Evolutionary conservation across 2,888 invertebrate genomes (phyloP).

Genomic region (Boloria euphrosyne): DNA sequence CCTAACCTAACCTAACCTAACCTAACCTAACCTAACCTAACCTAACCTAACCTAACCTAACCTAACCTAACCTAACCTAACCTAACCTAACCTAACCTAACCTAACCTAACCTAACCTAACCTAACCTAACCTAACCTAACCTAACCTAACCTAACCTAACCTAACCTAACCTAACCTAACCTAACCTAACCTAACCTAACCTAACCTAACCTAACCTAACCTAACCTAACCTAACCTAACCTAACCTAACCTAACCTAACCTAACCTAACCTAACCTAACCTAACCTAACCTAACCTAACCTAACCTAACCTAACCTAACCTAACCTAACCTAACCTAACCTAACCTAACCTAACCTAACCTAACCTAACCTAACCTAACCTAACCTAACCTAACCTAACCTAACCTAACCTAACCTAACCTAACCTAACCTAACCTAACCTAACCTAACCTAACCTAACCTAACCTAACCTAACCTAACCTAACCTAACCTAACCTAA

Average conservation of each 20-base stretch:
- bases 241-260: conserved; percentile 30
- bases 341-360: conserved; percentile 33
- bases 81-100: conserved; percentile 3
- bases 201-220: conserved; percentile 30
- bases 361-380: conserved; percentile 33
- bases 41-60: conserved; percentile 3
- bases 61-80: conserved; percentile 1
- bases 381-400: conserved; percentile 33
- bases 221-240: conserved; percentile 31
- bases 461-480: conserved; percentile 27
- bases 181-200: conserved; percentile 23
- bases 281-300: conserved; percentile 33
- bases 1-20: conserved; percentile 22
- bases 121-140: not conserved
- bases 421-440: conserved; percentile 31
- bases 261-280: no score
- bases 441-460: conserved; percentile 30
- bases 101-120: conserved; percentile 3
- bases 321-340: conserved; percentile 33
- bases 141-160: not conserved
- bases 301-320: conserved; percentile 37
- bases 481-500: conserved; percentile 31
- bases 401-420: conserved; percentile 33
- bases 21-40: conserved; percentile 1
- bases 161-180: conserved; percentile 1